Base-by-base conservation (phyloP, 2,888 invertebrate species). In the Rhamphomyia laevipes region DNA sequence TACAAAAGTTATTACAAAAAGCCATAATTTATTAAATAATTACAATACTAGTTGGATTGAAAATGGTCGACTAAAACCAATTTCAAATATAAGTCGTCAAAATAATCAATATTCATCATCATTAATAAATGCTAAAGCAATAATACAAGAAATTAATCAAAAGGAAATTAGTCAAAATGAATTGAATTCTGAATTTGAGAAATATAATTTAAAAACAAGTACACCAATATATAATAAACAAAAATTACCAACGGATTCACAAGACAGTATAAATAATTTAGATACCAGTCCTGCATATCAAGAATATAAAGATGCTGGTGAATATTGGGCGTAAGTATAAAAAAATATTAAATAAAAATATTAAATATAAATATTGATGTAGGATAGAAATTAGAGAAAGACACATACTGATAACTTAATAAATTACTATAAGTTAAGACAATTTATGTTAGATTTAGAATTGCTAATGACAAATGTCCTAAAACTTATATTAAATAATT, bases 301-400 rank as follows among this genome's bases (percentile, higher is more conserved):
- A 58, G 76, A 86, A 53, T 87, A 87, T 68, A 82, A 80, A 68
- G 77, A 80, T 67, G 84, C 84, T 31, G 84, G 84, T 50, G 84
- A 86, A 67, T 87, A 87, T 73, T 87, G 87, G 87, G 86, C 86
- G 87, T 87, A 61, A 77, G 86, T 80, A 55, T 46, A 2, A 13
- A n/a, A 44, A 37, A 11, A 35, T 11, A n/a, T n/a, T n/a, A n/a
- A n/a, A n/a, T n/a, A n/a, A n/a, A n/a, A n/a, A n/a, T n/a, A n/a
- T n/a, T n/a, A n/a, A n/a, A n/a, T n/a, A n/a, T n/a, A n/a, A n/a
- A n/a, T n/a, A n/a, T n/a, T n/a, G n/a, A n/a, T n/a, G n/a, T n/a
- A n/a, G n/a, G n/a, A n/a, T n/a, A n/a, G n/a, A n/a, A n/a, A n/a
- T n/a, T n/a, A n/a, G n/a, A n/a, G n/a, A n/a, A n/a, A n/a, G n/a